Percentiles rank a stretch among this genome's conserved stretches.
phyloP scores from a whole-genome alignment of 2,113 vertebrate genomes.

The Chaetura pelagica region DNA sequence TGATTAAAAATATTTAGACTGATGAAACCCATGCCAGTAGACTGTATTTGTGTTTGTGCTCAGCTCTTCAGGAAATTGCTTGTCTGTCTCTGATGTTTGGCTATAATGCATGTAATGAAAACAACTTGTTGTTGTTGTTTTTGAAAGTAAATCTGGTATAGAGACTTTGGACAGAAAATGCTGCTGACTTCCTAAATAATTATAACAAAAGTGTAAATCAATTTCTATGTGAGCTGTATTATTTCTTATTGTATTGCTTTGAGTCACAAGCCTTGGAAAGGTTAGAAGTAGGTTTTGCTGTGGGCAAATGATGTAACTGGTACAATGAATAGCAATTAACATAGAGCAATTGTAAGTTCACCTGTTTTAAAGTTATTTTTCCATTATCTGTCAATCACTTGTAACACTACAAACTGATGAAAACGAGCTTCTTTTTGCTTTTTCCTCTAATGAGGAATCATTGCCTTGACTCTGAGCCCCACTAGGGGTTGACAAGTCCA shows the following conservation, averaged over 20 bases:
- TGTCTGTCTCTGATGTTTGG: conserved; percentile 6
- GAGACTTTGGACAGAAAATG: background rate
- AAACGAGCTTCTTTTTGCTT: background rate
- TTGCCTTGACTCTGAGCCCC: background rate
- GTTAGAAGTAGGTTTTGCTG: background rate
- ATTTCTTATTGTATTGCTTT: background rate
- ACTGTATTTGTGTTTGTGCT: conserved; percentile 18
- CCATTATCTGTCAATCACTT: background rate
- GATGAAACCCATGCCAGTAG: background rate
- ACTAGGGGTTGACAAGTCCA: background rate
- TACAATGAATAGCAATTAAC: background rate
- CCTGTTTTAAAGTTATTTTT: background rate
- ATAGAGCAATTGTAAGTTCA: background rate
- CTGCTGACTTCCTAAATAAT: background rate
- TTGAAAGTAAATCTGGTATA: background rate
- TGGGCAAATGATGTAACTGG: background rate
- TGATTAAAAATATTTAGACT: conserved; percentile 26
- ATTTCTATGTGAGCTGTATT: background rate
- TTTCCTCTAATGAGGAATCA: background rate
- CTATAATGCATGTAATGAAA: background rate
- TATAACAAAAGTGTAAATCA: background rate
- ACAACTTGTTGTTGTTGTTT: background rate
- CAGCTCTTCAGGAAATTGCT: conserved; percentile 31
- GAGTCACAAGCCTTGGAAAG: background rate
- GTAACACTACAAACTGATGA: background rate